These are phyloP conservation scores for Pelecanoides urinatrix DNA, from an alignment of 2,113 vertebrate genomes.

Conservation along the genomic window DNA sequence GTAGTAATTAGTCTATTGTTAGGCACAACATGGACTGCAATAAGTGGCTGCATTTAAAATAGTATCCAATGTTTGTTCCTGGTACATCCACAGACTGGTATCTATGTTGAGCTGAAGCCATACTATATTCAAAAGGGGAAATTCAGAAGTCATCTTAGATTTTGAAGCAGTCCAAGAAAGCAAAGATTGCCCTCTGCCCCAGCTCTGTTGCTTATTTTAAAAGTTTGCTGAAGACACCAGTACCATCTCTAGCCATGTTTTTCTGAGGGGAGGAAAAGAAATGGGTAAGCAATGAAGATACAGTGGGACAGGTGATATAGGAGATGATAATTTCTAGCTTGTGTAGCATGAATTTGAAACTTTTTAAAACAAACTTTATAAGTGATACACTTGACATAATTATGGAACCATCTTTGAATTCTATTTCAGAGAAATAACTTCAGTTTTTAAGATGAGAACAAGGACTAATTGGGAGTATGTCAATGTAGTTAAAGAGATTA, in stretches of 20 bases:
- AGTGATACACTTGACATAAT: background rate
- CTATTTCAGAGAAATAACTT: background rate
- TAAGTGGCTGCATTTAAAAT: background rate
- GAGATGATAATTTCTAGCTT: background rate
- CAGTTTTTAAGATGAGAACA: background rate
- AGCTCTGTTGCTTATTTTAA: background rate
- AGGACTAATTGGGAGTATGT: background rate
- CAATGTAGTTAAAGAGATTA: background rate
- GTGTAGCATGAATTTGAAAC: background rate
- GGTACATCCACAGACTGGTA: background rate
- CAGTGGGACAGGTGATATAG: background rate
- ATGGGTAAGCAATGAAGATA: background rate
- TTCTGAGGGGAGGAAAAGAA: background rate
- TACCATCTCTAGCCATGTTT: background rate
- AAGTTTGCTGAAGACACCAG: background rate
- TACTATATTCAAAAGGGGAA: background rate
- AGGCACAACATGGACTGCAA: accelerated
- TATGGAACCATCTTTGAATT: background rate
- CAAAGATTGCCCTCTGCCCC: background rate
- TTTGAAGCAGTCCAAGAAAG: background rate
- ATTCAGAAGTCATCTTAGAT: background rate
- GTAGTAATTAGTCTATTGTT: background rate
- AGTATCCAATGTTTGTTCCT: background rate
- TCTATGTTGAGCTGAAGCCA: background rate
- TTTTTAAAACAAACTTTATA: background rate